phyloP scores from a whole-genome alignment of 2,113 vertebrate genomes.

The Cavia porcellus region DNA sequence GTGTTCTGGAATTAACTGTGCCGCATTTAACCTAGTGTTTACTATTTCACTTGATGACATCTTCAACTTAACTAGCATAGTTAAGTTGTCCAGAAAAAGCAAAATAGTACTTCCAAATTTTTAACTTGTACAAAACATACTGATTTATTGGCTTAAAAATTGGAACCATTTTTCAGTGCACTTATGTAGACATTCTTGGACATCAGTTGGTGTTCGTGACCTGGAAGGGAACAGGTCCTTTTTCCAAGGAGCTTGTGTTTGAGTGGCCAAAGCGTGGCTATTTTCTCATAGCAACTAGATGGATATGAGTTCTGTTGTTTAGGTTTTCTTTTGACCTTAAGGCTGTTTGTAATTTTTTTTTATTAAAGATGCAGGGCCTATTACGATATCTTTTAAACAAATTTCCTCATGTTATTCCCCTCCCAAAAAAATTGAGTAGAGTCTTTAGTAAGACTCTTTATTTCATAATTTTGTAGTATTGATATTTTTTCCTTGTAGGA shows the following conservation, averaged over 20 bases:
- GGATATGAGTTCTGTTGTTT: constrained; percentile 43
- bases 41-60: constrained; percentile 49
- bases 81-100: constrained; percentile 36
- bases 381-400: constrained; percentile 67
- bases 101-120: constrained; percentile 46
- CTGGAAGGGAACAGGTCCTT: not conserved
- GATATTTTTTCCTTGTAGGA: constrained; percentile 86
- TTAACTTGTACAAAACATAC: not conserved
- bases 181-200: not conserved
- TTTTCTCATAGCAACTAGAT: constrained; percentile 8
- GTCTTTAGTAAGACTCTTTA: constrained; percentile 84
- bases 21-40: constrained; percentile 54
- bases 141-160: constrained; percentile 53
- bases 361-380: constrained; percentile 50
- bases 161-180: constrained; percentile 1
- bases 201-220: not conserved
- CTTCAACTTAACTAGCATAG: constrained; percentile 34
- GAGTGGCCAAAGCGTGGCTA: not conserved
- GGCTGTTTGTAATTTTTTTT: constrained; percentile 6
- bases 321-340: constrained; percentile 53
- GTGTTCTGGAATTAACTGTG: not conserved
- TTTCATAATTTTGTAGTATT: constrained; percentile 84
- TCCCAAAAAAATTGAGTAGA: constrained; percentile 61
- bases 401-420: constrained; percentile 71
- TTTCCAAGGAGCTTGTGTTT: constrained; percentile 31